Base-by-base conservation (phyloP, 2,797 vertebrate species). In the Pyrocephalus nanus region DNA sequence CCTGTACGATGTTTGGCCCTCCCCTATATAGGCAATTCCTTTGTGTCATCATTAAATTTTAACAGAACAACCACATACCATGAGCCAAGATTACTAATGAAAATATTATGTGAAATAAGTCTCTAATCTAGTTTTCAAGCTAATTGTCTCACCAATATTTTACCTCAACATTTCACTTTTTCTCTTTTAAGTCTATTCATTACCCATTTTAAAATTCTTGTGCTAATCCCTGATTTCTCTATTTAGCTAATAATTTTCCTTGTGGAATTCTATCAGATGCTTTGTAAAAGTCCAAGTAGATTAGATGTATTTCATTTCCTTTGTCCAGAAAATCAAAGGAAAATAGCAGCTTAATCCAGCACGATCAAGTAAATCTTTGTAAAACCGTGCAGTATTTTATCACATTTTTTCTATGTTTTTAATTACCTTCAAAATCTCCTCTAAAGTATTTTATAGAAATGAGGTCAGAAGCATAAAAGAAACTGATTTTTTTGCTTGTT, bases 321-420 rank as follows among this genome's bases (percentile, higher is more conserved):
- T 87, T 61, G 29, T 87, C 66, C 38, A 78, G 50, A 78, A 91
- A 95, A 91, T 72, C 58, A 81, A 91, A 91, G 62, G 42, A 75
- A 89, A 93, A 89, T 62, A 87, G 32, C 66, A 84, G 38, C 62
- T 87, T 93, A 89, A 95, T 91, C 74, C 74, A 65, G 19, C 29
- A 75, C 0, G 1, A 88, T 89, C 66, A 78, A 84, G 9, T 48
- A 81, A 75, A 17, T 32, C 26, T 57, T 87, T 78, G 58, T 61
- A 87, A 93, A 91, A 13, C 26, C 50, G n/a, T 65, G 32, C 29
- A 67, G 26, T 5, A 84, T 36, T 84, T 64, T 81, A 81, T 54
- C 26, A 69, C 11, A 5, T 45, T 77, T 91, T 92, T 86, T 2
- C n/a, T 62, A 4, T 25, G 11, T 17, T 29, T 86, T 80, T 85